Conservation (phyloP, 2,113 vertebrate species). For the Lepidothrix coronata region DNA sequence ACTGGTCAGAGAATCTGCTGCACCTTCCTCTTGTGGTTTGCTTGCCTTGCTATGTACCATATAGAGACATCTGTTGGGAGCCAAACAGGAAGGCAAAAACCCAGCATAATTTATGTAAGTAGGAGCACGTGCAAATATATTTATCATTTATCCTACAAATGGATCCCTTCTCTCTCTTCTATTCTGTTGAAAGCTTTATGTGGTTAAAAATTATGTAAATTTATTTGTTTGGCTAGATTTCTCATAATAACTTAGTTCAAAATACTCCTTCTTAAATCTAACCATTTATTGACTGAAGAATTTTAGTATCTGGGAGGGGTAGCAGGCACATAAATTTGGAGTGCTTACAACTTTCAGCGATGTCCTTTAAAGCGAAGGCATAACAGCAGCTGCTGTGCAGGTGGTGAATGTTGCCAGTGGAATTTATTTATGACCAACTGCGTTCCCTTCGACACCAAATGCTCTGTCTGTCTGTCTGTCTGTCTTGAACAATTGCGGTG, state of each 20-base stretch:
- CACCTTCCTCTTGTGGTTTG: neutral
- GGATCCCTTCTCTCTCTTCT: neutral
- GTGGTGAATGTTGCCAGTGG: neutral
- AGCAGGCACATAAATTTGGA: neutral
- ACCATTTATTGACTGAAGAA: neutral
- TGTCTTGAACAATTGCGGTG: neutral
- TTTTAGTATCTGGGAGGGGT: neutral
- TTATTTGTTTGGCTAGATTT: neutral
- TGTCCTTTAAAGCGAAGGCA: neutral
- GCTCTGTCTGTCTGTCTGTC: neutral
- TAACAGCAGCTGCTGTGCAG: slow-evolving; percentile 30
- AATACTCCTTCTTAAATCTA: neutral
- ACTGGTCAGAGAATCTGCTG: neutral
- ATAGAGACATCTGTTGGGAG: neutral
- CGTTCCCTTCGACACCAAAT: neutral
- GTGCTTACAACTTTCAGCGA: neutral
- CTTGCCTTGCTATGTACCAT: neutral
- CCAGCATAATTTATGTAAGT: neutral
- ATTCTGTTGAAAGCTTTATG: neutral
- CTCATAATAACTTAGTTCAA: neutral
- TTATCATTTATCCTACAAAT: neutral
- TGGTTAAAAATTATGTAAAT: neutral
- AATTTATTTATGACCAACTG: neutral
- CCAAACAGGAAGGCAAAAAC: neutral
- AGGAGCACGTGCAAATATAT: neutral